Evolutionary conservation across 2,888 invertebrate species (phyloP), one percentile per base, ranked within the genome.

Genomic region (Plagodis pulveraria): DNA sequence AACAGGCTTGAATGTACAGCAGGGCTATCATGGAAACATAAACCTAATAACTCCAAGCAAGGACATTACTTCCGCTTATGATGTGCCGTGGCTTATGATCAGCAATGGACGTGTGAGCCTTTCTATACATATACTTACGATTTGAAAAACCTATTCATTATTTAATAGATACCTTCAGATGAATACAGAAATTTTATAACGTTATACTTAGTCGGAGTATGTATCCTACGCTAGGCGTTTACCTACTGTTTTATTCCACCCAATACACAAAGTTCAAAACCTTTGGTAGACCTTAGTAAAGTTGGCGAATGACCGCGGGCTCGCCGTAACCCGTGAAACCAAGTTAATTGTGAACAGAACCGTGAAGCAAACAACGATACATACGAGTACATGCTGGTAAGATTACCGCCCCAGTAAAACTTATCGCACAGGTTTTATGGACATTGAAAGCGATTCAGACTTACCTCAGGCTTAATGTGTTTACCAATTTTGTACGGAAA

Each of bases 301-400:
- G 47, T 38, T 46, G 42, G 32, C 35, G 49, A 45, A 56, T 49
- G 52, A 56, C 48, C 52, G 49, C 41, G 22, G 55, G 54, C 12
- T 34, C 5, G 43, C 58, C 63, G 62, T 67, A 67, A 22, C 22
- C 22, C 22, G 22, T 22, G n/a, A 22, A 66, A 69, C 61, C 55
- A 46, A 53, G 66, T 56, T 65, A 70, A 72, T 70, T 66, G 70
- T 63, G 56, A 67, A 66, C 55, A 59, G 65, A 66, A 62, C 63
- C 70, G 67, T 66, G 67, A 69, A 66, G 45, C 53, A 64, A 66
- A 68, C 55, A 40, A 8, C 40, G 40, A 40, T 10, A 40, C 10
- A 10, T 9, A 5, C 36, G 36, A 7, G 36, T 36, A 9, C n/a
- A 22, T 8, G 45, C 22, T 44, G 52, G 50, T 45, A 52, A 63